Evolutionary conservation across 2,113 vertebrate species (phyloP).

Genomic region (Benitochromis conjunctus): DNA sequence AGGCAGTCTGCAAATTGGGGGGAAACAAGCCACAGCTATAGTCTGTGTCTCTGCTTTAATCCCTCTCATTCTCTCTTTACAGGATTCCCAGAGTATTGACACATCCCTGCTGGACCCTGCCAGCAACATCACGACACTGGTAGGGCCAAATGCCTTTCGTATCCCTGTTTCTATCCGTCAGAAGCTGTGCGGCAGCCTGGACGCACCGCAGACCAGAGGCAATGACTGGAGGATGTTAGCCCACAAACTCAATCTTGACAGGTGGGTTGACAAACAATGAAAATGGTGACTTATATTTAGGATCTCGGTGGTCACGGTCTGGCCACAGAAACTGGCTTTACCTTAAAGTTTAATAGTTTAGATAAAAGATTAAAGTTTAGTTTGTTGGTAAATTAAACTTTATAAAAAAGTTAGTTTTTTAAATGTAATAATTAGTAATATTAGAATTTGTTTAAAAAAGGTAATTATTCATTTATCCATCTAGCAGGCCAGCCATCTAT

Average conservation of each 20-base stretch:
- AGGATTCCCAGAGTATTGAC: conserved; percentile 88
- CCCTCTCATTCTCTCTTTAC: neutral
- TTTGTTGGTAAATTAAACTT: neutral
- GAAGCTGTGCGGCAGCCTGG: conserved; percentile 96
- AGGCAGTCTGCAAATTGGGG: neutral
- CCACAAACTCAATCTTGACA: conserved; percentile 95
- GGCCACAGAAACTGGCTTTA: neutral
- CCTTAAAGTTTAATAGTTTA: neutral
- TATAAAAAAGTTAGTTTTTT: neutral
- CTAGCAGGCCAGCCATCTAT: neutral
- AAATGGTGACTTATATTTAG: neutral
- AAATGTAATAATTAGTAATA: too few relatives aligned
- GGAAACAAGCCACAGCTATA: neutral
- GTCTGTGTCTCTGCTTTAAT: neutral
- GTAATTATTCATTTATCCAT: neutral
- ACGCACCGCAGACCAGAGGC: conserved; percentile 93
- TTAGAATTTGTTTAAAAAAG: neutral
- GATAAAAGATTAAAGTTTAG: neutral
- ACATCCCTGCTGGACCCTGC: conserved; percentile 86
- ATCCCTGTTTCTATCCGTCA: conserved; percentile 94
- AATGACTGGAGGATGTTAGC: conserved; percentile 98
- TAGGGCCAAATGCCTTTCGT: conserved; percentile 91
- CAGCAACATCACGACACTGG: conserved; percentile 84
- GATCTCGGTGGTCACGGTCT: neutral
- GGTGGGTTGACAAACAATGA: conserved; percentile 67